Evolutionary conservation across 2,888 invertebrate genomes (phyloP).

Genomic region (Hirtodrosophila cameraria): DNA sequence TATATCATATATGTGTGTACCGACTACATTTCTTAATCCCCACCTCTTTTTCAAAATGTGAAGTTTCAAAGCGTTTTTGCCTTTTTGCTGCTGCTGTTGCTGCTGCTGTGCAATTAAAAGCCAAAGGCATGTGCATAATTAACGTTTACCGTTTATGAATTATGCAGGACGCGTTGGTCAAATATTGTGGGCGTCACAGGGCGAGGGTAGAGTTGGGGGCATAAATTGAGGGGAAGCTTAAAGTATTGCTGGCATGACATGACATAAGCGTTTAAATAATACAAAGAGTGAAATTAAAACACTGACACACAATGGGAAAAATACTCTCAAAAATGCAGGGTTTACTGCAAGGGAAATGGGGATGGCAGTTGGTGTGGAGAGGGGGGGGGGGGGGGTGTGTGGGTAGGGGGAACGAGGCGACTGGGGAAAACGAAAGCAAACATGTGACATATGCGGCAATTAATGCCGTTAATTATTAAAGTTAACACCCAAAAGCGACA

Average conservation of each 20-base stretch:
- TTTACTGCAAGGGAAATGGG: slow-evolving; percentile 19
- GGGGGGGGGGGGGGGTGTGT: no score
- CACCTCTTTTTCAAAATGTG: no score
- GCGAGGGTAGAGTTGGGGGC: background rate
- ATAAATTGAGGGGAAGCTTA: background rate
- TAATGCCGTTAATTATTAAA: slow-evolving; percentile 79
- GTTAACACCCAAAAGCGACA: slow-evolving; percentile 80
- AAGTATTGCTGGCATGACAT: slow-evolving; percentile 33
- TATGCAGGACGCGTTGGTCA: slow-evolving; percentile 44
- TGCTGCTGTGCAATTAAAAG: slow-evolving; percentile 2
- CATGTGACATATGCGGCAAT: slow-evolving; percentile 80
- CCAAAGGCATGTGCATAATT: slow-evolving; percentile 43
- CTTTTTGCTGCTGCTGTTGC: no score
- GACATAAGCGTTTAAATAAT: slow-evolving; percentile 70
- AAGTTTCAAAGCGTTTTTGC: no score
- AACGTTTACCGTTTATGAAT: slow-evolving; percentile 55
- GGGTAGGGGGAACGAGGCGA: background rate
- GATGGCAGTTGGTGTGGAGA: background rate
- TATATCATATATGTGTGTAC: no score
- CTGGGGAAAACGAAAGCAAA: slow-evolving; percentile 53
- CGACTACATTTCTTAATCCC: no score
- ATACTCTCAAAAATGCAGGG: slow-evolving; percentile 52
- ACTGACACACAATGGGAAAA: slow-evolving; percentile 13
- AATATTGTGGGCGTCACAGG: slow-evolving; percentile 34
- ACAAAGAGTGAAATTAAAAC: slow-evolving; percentile 29